phyloP scores from a whole-genome alignment of 2,888 invertebrate genomes.

The Thecophora atra region DNA sequence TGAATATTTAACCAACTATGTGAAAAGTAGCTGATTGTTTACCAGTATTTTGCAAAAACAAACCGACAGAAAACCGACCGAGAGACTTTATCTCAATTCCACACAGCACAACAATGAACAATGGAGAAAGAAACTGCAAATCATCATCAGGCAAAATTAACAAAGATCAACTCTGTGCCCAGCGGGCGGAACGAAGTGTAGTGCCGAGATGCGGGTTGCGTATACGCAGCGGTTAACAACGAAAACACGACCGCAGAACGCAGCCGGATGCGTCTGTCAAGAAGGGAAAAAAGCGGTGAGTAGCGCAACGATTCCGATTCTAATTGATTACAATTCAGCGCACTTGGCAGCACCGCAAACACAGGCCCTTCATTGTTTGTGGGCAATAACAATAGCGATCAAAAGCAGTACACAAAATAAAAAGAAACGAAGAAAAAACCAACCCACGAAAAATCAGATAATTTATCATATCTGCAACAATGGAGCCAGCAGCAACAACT shows the following conservation, averaged over 20 bases:
- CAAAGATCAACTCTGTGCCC: background rate
- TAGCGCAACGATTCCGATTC: conserved; percentile 6
- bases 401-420: conserved; percentile 12
- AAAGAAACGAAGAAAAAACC: background rate
- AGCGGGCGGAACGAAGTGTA: background rate
- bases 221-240: conserved; percentile 6
- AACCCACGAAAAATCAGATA: background rate
- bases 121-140: conserved; percentile 1
- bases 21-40: background rate
- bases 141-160: conserved; percentile 13
- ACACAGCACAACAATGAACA: background rate
- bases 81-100: conserved; percentile 23
- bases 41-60: conserved; percentile 11
- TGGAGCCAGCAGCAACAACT: conserved; percentile 1
- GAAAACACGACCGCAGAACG: background rate
- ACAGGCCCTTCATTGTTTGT: conserved; percentile 17
- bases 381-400: conserved; percentile 21
- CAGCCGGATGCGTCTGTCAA: conserved; percentile 1
- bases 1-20: background rate
- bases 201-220: conserved; percentile 13
- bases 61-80: background rate
- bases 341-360: background rate
- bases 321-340: conserved; percentile 20
- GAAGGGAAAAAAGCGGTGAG: background rate
- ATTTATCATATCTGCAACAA: conserved; percentile 28